Percentiles rank a stretch among this genome's conserved stretches.
Conservation (phyloP, 2,888 invertebrate species). For the Nowickia ferox region DNA sequence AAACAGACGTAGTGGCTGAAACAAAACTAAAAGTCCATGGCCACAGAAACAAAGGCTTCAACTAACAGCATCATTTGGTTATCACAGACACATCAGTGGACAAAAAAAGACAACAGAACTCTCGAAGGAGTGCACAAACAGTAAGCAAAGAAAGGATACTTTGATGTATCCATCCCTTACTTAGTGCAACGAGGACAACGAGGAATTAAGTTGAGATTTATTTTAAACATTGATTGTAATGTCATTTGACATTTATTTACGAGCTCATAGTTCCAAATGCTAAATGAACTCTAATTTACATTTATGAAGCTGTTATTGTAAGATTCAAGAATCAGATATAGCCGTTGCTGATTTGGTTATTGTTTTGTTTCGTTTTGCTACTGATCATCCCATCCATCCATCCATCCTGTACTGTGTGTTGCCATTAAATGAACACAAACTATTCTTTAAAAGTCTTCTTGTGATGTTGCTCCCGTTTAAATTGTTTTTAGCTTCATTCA, state of each 20-base stretch:
- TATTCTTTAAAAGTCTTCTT: constrained; percentile 67
- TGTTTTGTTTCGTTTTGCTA: constrained; percentile 11
- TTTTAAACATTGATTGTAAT: constrained; percentile 78
- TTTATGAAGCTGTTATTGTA: constrained; percentile 81
- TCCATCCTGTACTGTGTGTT: constrained; percentile 41
- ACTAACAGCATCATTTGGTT: constrained; percentile 69
- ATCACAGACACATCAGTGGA: constrained; percentile 74
- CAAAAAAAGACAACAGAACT: constrained; percentile 61
- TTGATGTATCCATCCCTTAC: background rate
- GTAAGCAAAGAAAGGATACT: constrained; percentile 71
- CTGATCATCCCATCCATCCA: constrained; percentile 4
- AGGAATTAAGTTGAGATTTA: constrained; percentile 43
- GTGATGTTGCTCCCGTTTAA: constrained; percentile 63
- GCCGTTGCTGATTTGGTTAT: constrained; percentile 34
- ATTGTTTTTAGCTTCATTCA: constrained; percentile 30
- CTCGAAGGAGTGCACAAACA: constrained; percentile 63
- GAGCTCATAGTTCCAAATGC: constrained; percentile 80
- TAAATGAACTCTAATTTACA: constrained; percentile 82
- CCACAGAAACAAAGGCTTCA: constrained; percentile 49
- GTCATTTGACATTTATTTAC: constrained; percentile 82
- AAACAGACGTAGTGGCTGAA: constrained; percentile 8
- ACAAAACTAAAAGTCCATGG: constrained; percentile 26
- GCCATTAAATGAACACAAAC: constrained; percentile 69
- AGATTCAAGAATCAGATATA: constrained; percentile 62
- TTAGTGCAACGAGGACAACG: background rate